phyloP scores from a whole-genome alignment of 2,888 invertebrate genomes.

The Limenitis camilla region DNA sequence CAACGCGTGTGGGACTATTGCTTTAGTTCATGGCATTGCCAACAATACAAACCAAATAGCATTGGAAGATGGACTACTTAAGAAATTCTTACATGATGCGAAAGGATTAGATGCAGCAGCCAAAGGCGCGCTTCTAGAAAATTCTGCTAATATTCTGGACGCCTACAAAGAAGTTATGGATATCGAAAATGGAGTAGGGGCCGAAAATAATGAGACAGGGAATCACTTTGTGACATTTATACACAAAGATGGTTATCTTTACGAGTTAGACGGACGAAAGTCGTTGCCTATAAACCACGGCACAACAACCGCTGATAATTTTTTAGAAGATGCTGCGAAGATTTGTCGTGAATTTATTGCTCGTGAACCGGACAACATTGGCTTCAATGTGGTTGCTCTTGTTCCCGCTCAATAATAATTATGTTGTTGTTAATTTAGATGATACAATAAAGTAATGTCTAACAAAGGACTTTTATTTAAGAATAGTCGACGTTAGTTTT shows the following conservation, averaged over 20 bases:
- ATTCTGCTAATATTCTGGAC: conserved; percentile 80
- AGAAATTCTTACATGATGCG: conserved; percentile 83
- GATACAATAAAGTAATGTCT: not conserved
- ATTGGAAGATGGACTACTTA: conserved; percentile 81
- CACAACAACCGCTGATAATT: conserved; percentile 78
- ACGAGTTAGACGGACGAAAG: conserved; percentile 82
- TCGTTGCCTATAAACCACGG: conserved; percentile 88
- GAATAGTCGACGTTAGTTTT: too few species aligned
- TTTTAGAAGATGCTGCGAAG: conserved; percentile 87
- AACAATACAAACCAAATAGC: conserved; percentile 87
- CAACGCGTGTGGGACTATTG: conserved; percentile 97
- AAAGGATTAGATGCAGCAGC: conserved; percentile 79
- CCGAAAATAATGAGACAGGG: conserved; percentile 67
- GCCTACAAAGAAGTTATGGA: conserved; percentile 87
- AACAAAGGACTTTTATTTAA: too few species aligned
- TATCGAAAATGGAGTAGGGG: conserved; percentile 74
- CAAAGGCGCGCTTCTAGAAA: conserved; percentile 83
- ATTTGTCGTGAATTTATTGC: conserved; percentile 89
- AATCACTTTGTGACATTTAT: conserved; percentile 94
- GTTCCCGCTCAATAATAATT: conserved; percentile 59
- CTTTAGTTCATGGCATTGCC: conserved; percentile 92
- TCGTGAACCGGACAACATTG: conserved; percentile 88
- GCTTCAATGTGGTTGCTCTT: conserved; percentile 91
- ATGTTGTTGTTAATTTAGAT: not conserved
- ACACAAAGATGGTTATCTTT: conserved; percentile 84